These are phyloP conservation scores for Argyresthia goedartella DNA, from an alignment of 2,888 invertebrate species.

Conservation along the genomic window DNA sequence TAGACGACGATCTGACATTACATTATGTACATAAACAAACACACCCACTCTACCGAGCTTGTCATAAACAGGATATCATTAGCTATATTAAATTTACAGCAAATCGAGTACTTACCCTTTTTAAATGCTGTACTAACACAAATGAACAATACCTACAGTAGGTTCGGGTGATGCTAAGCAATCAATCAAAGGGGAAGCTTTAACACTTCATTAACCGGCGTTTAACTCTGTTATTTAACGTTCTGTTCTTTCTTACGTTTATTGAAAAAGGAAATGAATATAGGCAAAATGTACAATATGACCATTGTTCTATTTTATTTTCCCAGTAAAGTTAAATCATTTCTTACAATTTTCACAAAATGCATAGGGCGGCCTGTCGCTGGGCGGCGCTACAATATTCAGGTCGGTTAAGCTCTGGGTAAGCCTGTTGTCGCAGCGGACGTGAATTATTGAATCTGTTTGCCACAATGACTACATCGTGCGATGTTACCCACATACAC, in stretches of 20 bases:
- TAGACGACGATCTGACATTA: not conserved
- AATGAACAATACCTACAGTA: not conserved
- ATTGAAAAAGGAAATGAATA: no score
- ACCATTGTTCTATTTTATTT: no score
- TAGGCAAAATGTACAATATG: no score
- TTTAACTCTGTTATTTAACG: no score
- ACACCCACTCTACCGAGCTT: not conserved
- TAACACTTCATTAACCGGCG: no score
- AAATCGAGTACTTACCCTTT: not conserved
- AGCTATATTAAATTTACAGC: no score
- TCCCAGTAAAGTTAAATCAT: not conserved
- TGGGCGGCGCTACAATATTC: constrained; percentile 19
- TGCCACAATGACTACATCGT: constrained; percentile 18
- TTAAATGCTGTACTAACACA: not conserved
- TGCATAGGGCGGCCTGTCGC: not conserved
- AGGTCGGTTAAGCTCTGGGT: constrained; percentile 21
- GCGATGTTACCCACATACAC: not conserved
- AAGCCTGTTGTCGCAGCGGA: constrained; percentile 23
- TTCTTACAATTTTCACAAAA: not conserved
- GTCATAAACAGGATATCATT: no score
- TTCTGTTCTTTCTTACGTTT: no score
- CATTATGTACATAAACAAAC: not conserved
- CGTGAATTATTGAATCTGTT: constrained; percentile 31
- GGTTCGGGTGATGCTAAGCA: not conserved
- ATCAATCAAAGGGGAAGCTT: not conserved